Evolutionary conservation across 2,888 invertebrate genomes (phyloP), one percentile per base, ranked within the genome.

Genomic region (Epicampocera succincta): DNA sequence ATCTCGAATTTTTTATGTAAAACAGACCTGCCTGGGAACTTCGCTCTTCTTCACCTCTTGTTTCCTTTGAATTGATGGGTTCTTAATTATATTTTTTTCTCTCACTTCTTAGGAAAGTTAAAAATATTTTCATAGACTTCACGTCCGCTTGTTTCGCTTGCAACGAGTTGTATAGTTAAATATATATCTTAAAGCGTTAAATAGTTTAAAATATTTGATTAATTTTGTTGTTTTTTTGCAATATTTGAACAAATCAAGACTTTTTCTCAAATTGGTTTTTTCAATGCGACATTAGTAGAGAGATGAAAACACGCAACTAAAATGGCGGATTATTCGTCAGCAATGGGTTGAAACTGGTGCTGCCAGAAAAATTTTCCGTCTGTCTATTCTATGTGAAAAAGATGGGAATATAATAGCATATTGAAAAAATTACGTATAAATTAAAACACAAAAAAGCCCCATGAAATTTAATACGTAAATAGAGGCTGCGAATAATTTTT

Each of bases 221-320:
- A 86, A 85, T 87, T 88, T 85, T 84, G 80, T 84, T 73, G 84
- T 83, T 86, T 86, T 87, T 69, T 56, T 69, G 80, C 80, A 80
- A 77, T 83, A 86, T 83, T 78, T 85, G 85, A 86, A 85, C 63
- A 76, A 84, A 87, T 85, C 85, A 84, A 84, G 80, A 63, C 84
- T 84, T 80, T 76, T 80, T 80, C 8, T 81, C 85, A 81, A 83
- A 84, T 84, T 86, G 84, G 81, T 40, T 81, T 85, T 56, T 61
- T 85, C 50, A 76, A 79, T 80, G 80, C 84, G 84, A 84, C 85
- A 83, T 85, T 79, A 83, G 85, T 80, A 85, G 81, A 85, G 85
- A 87, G 86, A 84, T 86, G 87, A 87, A 87, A 87, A 87, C 88
- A 88, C 88, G 88, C 88, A 88, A 87, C 87, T 88, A 88, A 89